Conservation (phyloP, 2,113 vertebrate species). For the Electrona antarctica region DNA sequence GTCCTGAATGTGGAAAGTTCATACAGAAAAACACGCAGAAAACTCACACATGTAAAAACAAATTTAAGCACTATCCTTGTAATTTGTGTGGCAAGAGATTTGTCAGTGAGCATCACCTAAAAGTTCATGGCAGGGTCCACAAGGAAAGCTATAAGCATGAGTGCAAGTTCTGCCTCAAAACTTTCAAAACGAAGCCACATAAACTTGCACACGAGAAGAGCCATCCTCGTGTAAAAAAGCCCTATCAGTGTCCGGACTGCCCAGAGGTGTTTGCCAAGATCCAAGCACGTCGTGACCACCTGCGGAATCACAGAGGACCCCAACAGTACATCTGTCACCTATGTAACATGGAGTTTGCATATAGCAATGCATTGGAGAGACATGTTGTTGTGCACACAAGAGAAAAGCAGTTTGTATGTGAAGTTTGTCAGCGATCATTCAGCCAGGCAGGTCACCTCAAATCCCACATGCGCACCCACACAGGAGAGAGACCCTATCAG, state of each 20-base stretch:
- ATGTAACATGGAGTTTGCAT: constrained; percentile 49
- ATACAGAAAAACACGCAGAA: constrained; percentile 1
- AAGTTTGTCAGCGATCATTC: constrained; percentile 59
- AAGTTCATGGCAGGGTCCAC: constrained; percentile 49
- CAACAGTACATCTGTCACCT: constrained; percentile 36
- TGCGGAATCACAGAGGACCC: constrained; percentile 41
- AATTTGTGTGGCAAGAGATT: constrained; percentile 63
- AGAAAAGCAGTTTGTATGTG: constrained; percentile 45
- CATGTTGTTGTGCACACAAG: constrained; percentile 59
- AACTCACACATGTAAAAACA: constrained; percentile 59
- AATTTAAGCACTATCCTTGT: constrained; percentile 52
- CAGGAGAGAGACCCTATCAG: constrained; percentile 61
- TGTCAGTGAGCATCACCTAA: constrained; percentile 15
- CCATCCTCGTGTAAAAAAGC: constrained; percentile 29
- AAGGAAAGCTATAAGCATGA: constrained; percentile 41
- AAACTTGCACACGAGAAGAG: constrained; percentile 53
- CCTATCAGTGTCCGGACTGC: constrained; percentile 62
- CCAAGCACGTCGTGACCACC: constrained; percentile 36
- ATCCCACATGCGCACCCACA: constrained; percentile 70
- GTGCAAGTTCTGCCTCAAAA: constrained; percentile 57
- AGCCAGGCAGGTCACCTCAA: constrained; percentile 60
- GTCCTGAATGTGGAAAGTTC: constrained; percentile 60
- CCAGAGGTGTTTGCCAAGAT: constrained; percentile 35
- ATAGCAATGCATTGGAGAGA: constrained; percentile 12
- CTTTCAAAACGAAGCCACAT: constrained; percentile 56